Evolutionary conservation across 2,113 vertebrate genomes (phyloP).

Genomic region (Hyla sarda): DNA sequence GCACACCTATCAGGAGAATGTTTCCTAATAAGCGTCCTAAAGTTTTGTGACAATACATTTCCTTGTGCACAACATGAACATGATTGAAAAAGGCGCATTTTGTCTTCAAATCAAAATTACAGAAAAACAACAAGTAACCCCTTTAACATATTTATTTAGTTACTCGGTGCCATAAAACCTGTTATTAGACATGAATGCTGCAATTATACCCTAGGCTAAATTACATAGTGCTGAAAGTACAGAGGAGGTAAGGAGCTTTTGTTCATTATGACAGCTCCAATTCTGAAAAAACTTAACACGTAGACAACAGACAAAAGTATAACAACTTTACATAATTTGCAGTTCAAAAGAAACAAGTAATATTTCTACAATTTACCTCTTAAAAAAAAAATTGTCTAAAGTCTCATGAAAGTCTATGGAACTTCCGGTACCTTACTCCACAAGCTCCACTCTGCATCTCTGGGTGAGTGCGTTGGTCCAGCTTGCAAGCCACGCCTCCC

Average conservation of each 20-base stretch:
- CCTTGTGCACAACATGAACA: not conserved
- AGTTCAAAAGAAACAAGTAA: not conserved
- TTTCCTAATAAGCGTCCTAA: not conserved
- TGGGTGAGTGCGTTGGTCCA: no score
- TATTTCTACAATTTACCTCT: not conserved
- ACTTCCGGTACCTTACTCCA: no score
- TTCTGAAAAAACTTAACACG: not conserved
- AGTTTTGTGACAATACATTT: not conserved
- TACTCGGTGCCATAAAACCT: conserved; percentile 16
- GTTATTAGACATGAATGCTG: conserved; percentile 42
- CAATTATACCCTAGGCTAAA: conserved; percentile 40
- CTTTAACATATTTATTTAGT: conserved; percentile 39
- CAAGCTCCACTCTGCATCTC: no score
- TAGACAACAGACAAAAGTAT: not conserved
- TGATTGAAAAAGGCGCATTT: not conserved
- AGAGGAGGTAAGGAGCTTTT: conserved; percentile 18
- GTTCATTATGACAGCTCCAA: conserved; percentile 37
- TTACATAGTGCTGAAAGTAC: conserved; percentile 33
- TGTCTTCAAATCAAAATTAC: not conserved
- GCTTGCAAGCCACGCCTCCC: no score
- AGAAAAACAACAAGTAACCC: conserved; percentile 3
- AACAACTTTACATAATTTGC: not conserved
- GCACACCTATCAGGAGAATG: not conserved
- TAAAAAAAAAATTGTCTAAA: no score
- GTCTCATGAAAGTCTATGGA: no score